Percentiles rank a stretch among this genome's conserved stretches.
Evolutionary conservation across 2,113 vertebrate genomes (phyloP).

Genomic region (Mirounga angustirostris): DNA sequence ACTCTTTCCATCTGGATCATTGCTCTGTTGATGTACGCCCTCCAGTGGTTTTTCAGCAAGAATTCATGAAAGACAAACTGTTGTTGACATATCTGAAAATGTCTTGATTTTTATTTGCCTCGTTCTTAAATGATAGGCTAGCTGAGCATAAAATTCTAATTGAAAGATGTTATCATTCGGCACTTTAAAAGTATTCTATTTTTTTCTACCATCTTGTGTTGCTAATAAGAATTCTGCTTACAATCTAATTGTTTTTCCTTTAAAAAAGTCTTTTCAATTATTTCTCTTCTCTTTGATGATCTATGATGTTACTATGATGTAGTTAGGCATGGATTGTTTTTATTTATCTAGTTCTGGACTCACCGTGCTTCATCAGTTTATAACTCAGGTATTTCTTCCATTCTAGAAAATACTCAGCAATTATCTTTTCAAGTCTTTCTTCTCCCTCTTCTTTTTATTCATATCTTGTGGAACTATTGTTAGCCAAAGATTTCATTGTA

Average conservation of each 20-base stretch:
- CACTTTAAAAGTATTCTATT: not conserved
- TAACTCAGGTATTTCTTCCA: not conserved
- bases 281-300: not conserved
- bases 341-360: not conserved
- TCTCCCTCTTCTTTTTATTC: not conserved
- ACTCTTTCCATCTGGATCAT: too few species aligned
- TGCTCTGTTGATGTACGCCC: fast-evolving
- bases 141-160: not conserved
- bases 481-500: not conserved
- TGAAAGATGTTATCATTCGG: not conserved
- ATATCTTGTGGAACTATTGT: not conserved
- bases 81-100: not conserved
- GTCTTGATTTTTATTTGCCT: not conserved
- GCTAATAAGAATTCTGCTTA: not conserved
- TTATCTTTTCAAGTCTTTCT: not conserved
- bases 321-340: not conserved
- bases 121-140: not conserved
- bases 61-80: not conserved
- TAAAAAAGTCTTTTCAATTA: not conserved
- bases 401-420: not conserved
- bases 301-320: not conserved
- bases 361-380: not conserved
- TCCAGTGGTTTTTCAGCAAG: not conserved
- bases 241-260: not conserved
- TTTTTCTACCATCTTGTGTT: not conserved